phyloP scores from a whole-genome alignment of 2,113 vertebrate species.

The Phalacrocorax brasilianus region DNA sequence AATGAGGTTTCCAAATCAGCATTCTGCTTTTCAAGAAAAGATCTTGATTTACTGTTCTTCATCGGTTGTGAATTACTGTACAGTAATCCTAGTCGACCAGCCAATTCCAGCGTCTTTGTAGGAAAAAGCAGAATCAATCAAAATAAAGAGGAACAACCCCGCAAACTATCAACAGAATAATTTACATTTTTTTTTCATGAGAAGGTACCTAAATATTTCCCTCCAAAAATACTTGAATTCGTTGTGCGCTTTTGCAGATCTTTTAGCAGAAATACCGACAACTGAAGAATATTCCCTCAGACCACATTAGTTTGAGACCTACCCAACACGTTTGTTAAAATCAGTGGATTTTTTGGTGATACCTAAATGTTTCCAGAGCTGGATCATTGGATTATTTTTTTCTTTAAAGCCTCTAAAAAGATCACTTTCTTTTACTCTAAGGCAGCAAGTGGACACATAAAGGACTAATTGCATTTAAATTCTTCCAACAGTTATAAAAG shows the following conservation, averaged over 20 bases:
- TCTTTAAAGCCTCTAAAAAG: neutral
- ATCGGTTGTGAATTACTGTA: neutral
- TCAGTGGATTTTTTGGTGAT: slow-evolving; percentile 4
- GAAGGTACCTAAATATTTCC: neutral
- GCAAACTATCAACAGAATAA: neutral
- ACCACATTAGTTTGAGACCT: neutral
- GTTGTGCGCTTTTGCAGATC: neutral
- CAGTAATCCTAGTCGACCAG: neutral
- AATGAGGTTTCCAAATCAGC: neutral
- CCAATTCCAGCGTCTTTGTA: neutral
- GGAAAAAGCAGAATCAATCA: neutral
- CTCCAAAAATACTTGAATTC: neutral
- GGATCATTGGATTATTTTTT: neutral
- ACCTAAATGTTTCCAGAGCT: neutral
- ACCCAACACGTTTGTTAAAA: neutral
- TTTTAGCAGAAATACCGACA: neutral
- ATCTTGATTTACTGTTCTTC: neutral
- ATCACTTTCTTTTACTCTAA: neutral
- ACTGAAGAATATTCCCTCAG: neutral
- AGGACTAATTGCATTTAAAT: slow-evolving; percentile 62
- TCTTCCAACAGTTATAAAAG: slow-evolving; percentile 64
- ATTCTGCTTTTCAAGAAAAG: neutral
- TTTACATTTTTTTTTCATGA: neutral
- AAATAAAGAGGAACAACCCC: neutral
- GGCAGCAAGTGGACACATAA: neutral